Evolutionary conservation across 2,797 vertebrate species (phyloP), one percentile per base, ranked within the genome.

Genomic region (Scyliorhinus canicula): DNA sequence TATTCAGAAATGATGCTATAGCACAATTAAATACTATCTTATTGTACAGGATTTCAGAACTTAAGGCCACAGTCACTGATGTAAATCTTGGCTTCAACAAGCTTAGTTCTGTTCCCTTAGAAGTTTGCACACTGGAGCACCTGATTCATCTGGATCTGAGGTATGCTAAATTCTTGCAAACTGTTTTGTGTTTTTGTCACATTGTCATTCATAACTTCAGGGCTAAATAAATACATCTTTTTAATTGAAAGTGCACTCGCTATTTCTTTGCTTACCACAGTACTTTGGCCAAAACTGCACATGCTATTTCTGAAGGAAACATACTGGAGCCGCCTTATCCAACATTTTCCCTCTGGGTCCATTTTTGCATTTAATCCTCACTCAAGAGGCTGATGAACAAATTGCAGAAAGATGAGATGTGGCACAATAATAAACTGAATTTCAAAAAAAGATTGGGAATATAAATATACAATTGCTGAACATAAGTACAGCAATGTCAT

Each of bases 21-120:
- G 4, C 16, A 57, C 16, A 57, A 88, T 44, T 79, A 47, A 82
- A n/a, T 90, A 60, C 57, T 90, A n/a, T 19, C 95, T 77, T 60
- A 95, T 96, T 44, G 96, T 97, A 85, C 96, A 99, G 99, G 96
- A 97, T 99, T 55, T 26, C 97, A 95, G 98, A 99, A 96, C 96
- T 99, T 95, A 98, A 98, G 2, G 97, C 98, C 44, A 98, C 97
- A 0, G 88, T 98, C 12, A 97, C 97, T 95, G 99, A 99, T 84
- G 95, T 99, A 95, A 98, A 97, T 96, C 97, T 99, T 95, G 97
- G 97, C 95, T 99, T 99, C 97, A 99, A 99, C 97, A 99, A 97
- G 95, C 97, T 99, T 95, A 97, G 96, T 60, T 97, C 95, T 95
- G 84, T 98, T 95, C 97, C 98, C 57, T 95, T 96, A 11, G 97